A percentile compares a stretch with the other conserved stretches of the same genome.
phyloP scores from a whole-genome alignment of 1,140 invertebrate genomes.

The Ctenoplectra terminalis region DNA sequence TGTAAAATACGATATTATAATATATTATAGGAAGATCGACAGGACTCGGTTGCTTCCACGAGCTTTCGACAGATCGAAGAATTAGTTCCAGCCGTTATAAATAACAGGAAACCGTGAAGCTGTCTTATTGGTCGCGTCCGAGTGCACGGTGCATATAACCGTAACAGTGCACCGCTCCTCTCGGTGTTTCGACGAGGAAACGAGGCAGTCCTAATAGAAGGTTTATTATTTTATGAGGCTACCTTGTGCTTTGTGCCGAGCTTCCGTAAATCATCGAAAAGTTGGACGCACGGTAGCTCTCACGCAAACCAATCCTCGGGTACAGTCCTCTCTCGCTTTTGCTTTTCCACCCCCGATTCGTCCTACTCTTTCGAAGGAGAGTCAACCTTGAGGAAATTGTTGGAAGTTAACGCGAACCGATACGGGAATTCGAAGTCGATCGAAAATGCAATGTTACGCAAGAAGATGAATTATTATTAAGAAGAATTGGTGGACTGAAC shows the following conservation, averaged over 20 bases:
- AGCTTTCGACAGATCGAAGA: neutral
- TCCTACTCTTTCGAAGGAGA: neutral
- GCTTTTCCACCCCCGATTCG: neutral
- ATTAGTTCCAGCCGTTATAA: slow-evolving; percentile 71
- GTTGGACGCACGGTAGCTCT: slow-evolving; percentile 53
- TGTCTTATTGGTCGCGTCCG: neutral
- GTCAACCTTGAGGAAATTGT: slow-evolving; percentile 36
- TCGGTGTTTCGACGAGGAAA: too few relatives aligned
- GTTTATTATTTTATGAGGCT: slow-evolving; percentile 79
- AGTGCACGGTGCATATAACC: slow-evolving; percentile 10
- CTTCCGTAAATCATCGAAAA: slow-evolving; percentile 60
- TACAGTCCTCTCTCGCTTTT: neutral
- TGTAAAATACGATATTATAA: neutral
- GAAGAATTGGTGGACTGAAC: neutral
- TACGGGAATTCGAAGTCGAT: neutral
- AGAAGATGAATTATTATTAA: neutral
- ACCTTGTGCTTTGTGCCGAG: slow-evolving; percentile 69
- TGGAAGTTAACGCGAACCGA: slow-evolving; percentile 13
- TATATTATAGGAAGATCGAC: too few relatives aligned
- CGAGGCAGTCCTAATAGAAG: slow-evolving; percentile 69
- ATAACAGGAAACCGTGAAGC: slow-evolving; percentile 61
- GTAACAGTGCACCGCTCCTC: neutral
- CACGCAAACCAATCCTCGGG: slow-evolving; percentile 46
- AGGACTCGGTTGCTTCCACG: too few relatives aligned
- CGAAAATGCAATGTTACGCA: neutral